phyloP scores from a whole-genome alignment of 2,888 invertebrate species.

The Orthosia gothica region DNA sequence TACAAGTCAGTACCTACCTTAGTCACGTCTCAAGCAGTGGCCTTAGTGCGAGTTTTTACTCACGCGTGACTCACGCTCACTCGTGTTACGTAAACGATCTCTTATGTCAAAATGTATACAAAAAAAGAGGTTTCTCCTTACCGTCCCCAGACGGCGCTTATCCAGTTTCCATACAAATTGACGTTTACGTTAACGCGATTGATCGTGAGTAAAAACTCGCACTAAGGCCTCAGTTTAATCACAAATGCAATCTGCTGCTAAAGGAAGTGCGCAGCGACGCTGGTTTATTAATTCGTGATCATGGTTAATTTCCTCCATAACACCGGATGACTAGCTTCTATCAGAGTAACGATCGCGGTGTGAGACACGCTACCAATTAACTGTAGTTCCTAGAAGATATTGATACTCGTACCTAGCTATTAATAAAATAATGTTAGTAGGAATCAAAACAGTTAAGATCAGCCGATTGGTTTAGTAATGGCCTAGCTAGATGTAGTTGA shows the following conservation, averaged over 20 bases:
- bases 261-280: constrained; percentile 32
- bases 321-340: constrained; percentile 43
- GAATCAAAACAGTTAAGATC: constrained; percentile 16
- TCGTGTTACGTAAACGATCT: no score
- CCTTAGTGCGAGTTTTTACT: no score
- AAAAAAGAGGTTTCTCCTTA: no score
- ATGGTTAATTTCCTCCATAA: constrained; percentile 46
- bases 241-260: constrained; percentile 20
- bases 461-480: background rate
- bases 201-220: no score
- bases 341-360: constrained; percentile 30
- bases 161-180: no score
- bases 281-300: constrained; percentile 42
- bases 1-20: background rate
- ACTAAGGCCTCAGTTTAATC: no score
- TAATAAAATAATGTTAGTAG: constrained; percentile 1
- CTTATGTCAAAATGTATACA: no score
- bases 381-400: constrained; percentile 45
- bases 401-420: constrained; percentile 18
- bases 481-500: background rate
- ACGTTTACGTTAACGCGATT: no score
- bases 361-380: constrained; percentile 42
- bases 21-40: background rate
- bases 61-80: no score
- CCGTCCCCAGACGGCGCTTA: no score